These are phyloP conservation scores for Lichenostomus cassidix DNA, from an alignment of 2,113 vertebrate genomes.

Conservation along the genomic window DNA sequence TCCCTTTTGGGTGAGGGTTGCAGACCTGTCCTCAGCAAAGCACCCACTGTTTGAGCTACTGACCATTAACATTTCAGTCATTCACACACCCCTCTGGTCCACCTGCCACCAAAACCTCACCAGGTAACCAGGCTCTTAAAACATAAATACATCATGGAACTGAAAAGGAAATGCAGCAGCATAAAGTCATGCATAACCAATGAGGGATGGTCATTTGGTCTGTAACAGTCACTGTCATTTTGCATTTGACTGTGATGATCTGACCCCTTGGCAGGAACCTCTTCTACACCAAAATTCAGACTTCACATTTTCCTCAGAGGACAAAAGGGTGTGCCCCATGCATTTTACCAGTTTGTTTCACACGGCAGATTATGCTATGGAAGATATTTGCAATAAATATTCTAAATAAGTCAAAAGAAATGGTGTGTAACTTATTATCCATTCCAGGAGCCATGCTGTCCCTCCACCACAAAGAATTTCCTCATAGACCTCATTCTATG, in stretches of 20 bases:
- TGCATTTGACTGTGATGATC: neutral
- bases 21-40: neutral
- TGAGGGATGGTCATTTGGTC: neutral
- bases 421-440: neutral
- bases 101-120: neutral
- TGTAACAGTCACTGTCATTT: neutral
- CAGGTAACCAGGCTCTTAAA: neutral
- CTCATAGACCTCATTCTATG: neutral
- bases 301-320: neutral
- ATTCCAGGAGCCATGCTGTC: neutral
- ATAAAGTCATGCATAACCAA: neutral
- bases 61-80: neutral
- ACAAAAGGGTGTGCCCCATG: neutral
- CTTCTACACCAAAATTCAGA: neutral
- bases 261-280: neutral
- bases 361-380: neutral
- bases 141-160: neutral
- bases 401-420: neutral
- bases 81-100: neutral
- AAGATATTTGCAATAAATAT: neutral
- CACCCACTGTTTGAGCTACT: neutral
- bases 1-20: neutral
- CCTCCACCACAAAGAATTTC: neutral
- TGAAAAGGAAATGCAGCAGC: neutral
- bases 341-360: neutral